phyloP scores from a whole-genome alignment of 2,113 vertebrate genomes.

The Uropsilus gracilis region DNA sequence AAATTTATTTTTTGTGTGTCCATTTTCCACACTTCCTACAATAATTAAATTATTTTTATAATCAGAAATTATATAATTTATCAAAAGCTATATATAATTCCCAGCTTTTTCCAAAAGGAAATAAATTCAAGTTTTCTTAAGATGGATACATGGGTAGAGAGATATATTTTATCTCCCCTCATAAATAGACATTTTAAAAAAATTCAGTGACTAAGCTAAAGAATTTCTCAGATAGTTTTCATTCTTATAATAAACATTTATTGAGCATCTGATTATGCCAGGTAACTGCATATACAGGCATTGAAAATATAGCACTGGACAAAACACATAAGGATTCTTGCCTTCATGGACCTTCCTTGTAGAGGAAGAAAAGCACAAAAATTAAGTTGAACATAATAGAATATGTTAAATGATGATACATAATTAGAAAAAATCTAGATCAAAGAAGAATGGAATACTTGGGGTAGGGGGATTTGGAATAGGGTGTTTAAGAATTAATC shows the following conservation, averaged over 20 bases:
- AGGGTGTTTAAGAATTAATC: not conserved
- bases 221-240: not conserved
- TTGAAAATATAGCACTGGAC: not conserved
- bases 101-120: not conserved
- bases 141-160: not conserved
- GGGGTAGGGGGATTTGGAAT: not conserved
- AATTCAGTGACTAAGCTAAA: not conserved
- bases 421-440: not conserved
- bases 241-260: not conserved
- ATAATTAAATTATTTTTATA: slow-evolving; percentile 50
- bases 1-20: slow-evolving; percentile 54
- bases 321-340: not conserved
- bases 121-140: slow-evolving; percentile 14
- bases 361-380: not conserved
- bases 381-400: not conserved
- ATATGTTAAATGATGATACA: not conserved
- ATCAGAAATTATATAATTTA: slow-evolving; percentile 33
- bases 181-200: not conserved
- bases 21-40: slow-evolving; percentile 43
- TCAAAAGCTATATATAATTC: not conserved
- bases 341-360: not conserved
- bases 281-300: not conserved
- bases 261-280: not conserved
- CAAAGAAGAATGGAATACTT: not conserved
- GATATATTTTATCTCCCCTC: not conserved